These are phyloP conservation scores for Alosa sapidissima DNA, from an alignment of 2,797 vertebrate genomes.

Conservation along the genomic window DNA sequence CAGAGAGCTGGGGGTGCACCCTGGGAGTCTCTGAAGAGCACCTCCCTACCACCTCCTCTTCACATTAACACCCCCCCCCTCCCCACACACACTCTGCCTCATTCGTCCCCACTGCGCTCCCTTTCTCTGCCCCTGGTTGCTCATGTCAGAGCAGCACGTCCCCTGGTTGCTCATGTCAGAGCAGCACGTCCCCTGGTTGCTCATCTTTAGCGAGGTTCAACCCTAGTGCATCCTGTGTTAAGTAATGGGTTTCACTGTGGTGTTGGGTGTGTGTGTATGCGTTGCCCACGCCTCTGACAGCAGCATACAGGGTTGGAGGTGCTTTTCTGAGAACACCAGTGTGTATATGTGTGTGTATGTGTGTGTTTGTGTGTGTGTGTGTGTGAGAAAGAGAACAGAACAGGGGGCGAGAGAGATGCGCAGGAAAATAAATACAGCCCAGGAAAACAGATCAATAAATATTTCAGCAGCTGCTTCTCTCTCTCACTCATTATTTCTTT, in stretches of 20 bases:
- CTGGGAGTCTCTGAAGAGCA: too few relatives aligned
- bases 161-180: neutral
- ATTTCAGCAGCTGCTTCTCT: slow-evolving; percentile 78
- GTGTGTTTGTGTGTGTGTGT: slow-evolving; percentile 34
- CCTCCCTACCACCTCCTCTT: neutral
- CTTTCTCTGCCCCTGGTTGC: neutral
- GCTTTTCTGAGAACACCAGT: neutral
- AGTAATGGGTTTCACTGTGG: slow-evolving; percentile 59
- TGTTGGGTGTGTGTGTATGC: neutral
- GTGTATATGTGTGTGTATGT: slow-evolving; percentile 51
- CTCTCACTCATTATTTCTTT: slow-evolving; percentile 37
- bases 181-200: neutral
- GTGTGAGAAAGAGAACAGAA: slow-evolving; percentile 41
- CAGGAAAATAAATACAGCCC: slow-evolving; percentile 74
- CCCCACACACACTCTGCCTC: neutral
- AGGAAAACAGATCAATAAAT: slow-evolving; percentile 83
- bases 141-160: slow-evolving; percentile 46
- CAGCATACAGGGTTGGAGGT: neutral
- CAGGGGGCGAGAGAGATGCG: slow-evolving; percentile 40
- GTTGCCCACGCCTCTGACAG: neutral
- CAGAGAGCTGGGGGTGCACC: too few relatives aligned
- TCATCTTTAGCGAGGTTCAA: slow-evolving; percentile 37
- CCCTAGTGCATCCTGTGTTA: slow-evolving; percentile 59
- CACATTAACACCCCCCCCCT: too few relatives aligned
- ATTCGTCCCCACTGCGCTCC: too few relatives aligned